phyloP scores from a whole-genome alignment of 2,113 vertebrate genomes.

The Lepisosteus osseus region DNA sequence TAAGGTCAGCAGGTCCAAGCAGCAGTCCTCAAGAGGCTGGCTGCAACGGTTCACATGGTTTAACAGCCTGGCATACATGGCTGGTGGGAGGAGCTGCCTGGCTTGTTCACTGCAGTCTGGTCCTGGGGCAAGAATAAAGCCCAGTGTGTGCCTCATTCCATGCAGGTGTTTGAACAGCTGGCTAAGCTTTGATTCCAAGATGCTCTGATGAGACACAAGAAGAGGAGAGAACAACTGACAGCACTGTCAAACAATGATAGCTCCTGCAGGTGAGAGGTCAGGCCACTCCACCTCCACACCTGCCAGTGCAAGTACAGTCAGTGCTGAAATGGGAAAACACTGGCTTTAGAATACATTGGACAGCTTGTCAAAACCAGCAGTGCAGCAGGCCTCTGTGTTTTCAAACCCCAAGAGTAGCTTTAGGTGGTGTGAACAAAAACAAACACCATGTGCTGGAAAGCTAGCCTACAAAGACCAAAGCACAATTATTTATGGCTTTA shows the following conservation, averaged over 20 bases:
- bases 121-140: slow-evolving; percentile 44
- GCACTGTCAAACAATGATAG: not conserved
- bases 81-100: slow-evolving; percentile 31
- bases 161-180: slow-evolving; percentile 60
- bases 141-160: slow-evolving; percentile 52
- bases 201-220: slow-evolving; percentile 42
- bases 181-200: slow-evolving; percentile 52
- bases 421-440: slow-evolving; percentile 33
- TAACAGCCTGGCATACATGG: slow-evolving; percentile 36
- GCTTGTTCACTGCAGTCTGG: slow-evolving; percentile 28
- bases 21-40: slow-evolving; percentile 46
- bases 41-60: slow-evolving; percentile 42
- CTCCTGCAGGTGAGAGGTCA: not conserved
- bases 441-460: slow-evolving; percentile 9
- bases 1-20: slow-evolving; percentile 51
- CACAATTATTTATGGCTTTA: slow-evolving; percentile 10
- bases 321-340: not conserved
- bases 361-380: not conserved
- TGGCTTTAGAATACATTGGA: not conserved
- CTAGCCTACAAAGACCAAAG: slow-evolving; percentile 23
- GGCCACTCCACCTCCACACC: not conserved
- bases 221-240: slow-evolving; percentile 13
- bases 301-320: not conserved
- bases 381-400: slow-evolving; percentile 19
- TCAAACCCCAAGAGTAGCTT: slow-evolving; percentile 24